Evolutionary conservation across 2,888 invertebrate species (phyloP), one percentile per base, ranked within the genome.

Genomic region (Chrysolina americana): DNA sequence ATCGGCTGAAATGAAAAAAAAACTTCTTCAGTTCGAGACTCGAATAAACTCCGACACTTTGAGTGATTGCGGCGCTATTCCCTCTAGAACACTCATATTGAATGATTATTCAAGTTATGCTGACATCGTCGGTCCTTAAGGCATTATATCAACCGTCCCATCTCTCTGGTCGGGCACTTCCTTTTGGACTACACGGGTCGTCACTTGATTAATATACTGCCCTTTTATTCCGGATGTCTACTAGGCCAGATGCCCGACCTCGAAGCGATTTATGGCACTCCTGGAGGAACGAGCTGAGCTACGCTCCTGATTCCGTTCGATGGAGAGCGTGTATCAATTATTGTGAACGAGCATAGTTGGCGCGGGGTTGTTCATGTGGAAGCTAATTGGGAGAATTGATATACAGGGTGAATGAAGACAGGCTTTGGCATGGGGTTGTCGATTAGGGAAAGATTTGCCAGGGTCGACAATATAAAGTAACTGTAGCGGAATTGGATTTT

Each of bases 181-280:
- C 75, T 75, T 69, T 66, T 50, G 75, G 71, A 71, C 48, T 71
- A 64, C 70, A 68, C 68, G 75, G 75, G 75, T 72, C 75, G 65
- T 75, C 70, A 70, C 75, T 72, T 75, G 75, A 75, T 75, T 75
- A 72, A 75, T 75, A 75, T 75, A 75, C 72, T 72, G 72, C 69
- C 75, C 72, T 75, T 72, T 72, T 69, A 75, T 66, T 70, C 75
- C 72, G 69, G 72, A 72, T 70, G 69, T 72, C 70, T 66, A 69
- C 69, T 47, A 69, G 75, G 69, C 72, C 75, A 69, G 72, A 72
- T 72, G 75, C 71, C 75, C 75, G 62, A 70, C 64, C 65, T 71
- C 75, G 59, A 28, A 23, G 66, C 70, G 69, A 75, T 75, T 75
- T 75, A 75, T 75, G 28, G 66, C 59, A 69, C 50, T 74, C 74